These are phyloP conservation scores for Carposina sasakii DNA, from an alignment of 1,140 invertebrate species.

Conservation along the genomic window DNA sequence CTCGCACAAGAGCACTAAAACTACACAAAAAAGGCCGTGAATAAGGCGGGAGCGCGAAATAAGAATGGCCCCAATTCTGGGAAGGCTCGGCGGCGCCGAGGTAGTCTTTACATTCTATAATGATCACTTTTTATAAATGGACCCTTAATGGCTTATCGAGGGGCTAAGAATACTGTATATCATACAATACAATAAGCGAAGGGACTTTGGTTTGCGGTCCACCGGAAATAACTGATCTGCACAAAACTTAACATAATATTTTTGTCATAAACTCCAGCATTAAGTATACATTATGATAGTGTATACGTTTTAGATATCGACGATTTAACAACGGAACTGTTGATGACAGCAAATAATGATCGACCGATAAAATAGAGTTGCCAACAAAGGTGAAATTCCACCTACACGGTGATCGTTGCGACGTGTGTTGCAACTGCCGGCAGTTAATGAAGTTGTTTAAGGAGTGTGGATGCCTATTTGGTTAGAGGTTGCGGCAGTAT, in stretches of 20 bases:
- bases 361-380: too few species aligned
- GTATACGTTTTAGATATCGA: too few species aligned
- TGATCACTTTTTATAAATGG: constrained; percentile 63
- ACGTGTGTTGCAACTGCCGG: constrained; percentile 18
- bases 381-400: too few species aligned
- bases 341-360: too few species aligned
- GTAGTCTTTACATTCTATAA: constrained; percentile 68
- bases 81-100: constrained; percentile 69
- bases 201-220: too few species aligned
- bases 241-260: too few species aligned
- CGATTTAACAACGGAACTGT: too few species aligned
- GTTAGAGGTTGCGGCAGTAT: constrained; percentile 10
- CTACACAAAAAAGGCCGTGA: constrained; percentile 59
- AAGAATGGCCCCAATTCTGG: constrained; percentile 66
- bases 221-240: too few species aligned
- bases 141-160: constrained; percentile 65
- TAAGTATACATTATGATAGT: too few species aligned
- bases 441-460: constrained; percentile 15
- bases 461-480: constrained; percentile 13
- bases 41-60: constrained; percentile 69
- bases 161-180: constrained; percentile 48
- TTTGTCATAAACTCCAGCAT: too few species aligned
- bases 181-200: too few species aligned
- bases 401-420: constrained; percentile 20
- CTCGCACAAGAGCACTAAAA: constrained; percentile 59